Percentiles rank a stretch among this genome's conserved stretches.
Conservation (phyloP, 2,797 vertebrate species). For the Gymnothorax reevesii region DNA sequence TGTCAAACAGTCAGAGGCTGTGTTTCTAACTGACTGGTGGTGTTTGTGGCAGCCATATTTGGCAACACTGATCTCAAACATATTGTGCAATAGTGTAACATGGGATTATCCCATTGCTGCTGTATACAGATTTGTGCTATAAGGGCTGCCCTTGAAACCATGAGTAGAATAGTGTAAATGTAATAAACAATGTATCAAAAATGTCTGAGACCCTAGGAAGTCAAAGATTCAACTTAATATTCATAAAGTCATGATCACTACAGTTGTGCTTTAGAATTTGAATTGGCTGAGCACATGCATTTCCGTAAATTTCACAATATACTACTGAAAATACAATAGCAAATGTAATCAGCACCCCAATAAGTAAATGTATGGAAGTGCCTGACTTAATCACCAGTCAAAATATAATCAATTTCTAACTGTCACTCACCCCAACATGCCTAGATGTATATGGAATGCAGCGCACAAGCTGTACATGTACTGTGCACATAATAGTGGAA, state of each 20-base stretch:
- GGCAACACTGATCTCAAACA: too few species aligned
- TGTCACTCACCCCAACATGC: background rate
- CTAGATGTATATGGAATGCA: background rate
- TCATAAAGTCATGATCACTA: background rate
- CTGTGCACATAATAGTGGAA: conserved; percentile 6
- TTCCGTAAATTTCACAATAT: background rate
- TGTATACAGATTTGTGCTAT: too few species aligned
- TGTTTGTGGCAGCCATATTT: too few species aligned
- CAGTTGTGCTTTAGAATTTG: background rate
- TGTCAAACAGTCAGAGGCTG: too few species aligned
- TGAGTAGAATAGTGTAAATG: too few species aligned
- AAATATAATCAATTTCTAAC: conserved; percentile 3
- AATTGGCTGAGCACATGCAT: background rate
- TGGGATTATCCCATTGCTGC: too few species aligned
- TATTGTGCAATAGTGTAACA: too few species aligned
- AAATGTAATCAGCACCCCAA: background rate
- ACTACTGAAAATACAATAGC: background rate
- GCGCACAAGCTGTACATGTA: background rate
- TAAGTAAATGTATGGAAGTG: background rate
- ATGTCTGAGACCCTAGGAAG: too few species aligned
- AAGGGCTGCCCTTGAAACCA: too few species aligned
- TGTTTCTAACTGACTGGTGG: too few species aligned
- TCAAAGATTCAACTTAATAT: too few species aligned
- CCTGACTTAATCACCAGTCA: background rate
- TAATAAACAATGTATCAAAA: too few species aligned